Evolutionary conservation across 2,888 invertebrate species (phyloP).

Genomic region (Dasypolia templi): DNA sequence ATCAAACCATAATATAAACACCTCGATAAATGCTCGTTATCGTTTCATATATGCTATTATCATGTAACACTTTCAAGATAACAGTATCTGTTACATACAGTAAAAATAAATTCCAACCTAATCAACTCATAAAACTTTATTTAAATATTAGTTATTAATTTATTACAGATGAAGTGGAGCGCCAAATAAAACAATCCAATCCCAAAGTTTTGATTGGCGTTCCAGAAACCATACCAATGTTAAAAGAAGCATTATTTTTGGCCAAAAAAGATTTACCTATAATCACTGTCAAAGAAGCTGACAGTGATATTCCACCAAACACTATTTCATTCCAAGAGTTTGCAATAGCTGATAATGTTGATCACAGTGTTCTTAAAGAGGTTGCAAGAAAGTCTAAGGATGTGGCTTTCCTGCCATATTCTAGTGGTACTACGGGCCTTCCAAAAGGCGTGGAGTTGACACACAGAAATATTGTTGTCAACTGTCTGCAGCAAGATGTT

Average conservation of each 20-base stretch:
- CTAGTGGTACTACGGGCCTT: slow-evolving; percentile 95
- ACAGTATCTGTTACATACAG: too few species aligned
- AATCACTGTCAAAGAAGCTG: slow-evolving; percentile 75
- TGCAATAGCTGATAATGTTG: slow-evolving; percentile 84
- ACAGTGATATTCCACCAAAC: slow-evolving; percentile 81
- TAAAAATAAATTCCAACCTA: slow-evolving; percentile 12
- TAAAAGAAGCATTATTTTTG: slow-evolving; percentile 85
- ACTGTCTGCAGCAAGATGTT: slow-evolving; percentile 78
- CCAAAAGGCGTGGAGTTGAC: slow-evolving; percentile 93
- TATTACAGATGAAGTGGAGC: slow-evolving; percentile 92
- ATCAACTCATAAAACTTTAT: background rate
- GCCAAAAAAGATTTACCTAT: slow-evolving; percentile 87
- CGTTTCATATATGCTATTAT: background rate
- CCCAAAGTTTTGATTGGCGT: slow-evolving; percentile 91
- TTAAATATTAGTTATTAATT: background rate
- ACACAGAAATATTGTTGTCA: slow-evolving; percentile 89
- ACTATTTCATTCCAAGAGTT: slow-evolving; percentile 91
- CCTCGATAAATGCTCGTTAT: slow-evolving; percentile 1
- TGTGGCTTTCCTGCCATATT: slow-evolving; percentile 93
- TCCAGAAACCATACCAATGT: slow-evolving; percentile 84
- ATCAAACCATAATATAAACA: too few species aligned
- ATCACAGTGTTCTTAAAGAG: slow-evolving; percentile 85
- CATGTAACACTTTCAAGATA: background rate
- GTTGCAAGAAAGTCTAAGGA: slow-evolving; percentile 86
- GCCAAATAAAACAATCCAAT: slow-evolving; percentile 91